Evolutionary conservation across 2,888 invertebrate genomes (phyloP), one percentile per base, ranked within the genome.

Genomic region (Aelia acuminata): DNA sequence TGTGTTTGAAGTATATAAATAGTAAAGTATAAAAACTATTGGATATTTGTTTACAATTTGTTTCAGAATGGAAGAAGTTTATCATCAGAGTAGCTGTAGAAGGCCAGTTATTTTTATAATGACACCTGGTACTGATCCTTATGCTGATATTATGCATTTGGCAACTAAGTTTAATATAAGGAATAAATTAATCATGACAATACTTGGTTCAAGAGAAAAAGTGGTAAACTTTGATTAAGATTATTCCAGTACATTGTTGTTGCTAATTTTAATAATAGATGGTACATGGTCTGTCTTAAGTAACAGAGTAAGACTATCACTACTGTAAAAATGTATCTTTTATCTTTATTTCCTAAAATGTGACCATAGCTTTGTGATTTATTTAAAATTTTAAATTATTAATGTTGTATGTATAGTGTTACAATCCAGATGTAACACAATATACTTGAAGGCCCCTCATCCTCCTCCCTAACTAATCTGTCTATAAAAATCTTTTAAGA

Each of bases 101-200:
- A 43, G 39, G 43, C 80, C 80, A 80, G 13, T 80, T 43, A 43
- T 80, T 80, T 43, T 80, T 43, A 43, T 80, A 80, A 43, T 43
- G 80, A 80, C 80, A 80, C 80, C 80, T 22, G 80, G 80, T 80
- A 43, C 43, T 43, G n/a, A 80, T 22, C 80, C 80, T 43, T 80
- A n/a, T 80, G 20, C 80, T 43, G 43, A 80, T 80, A 43, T 80
- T 43, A 80, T 80, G 80, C 22, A 80, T 43, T 80, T 80, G 31
- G 80, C 80, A 80, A 18, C 11, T 0, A 80, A 80, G 22, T 22
- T 11, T 43, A 43, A 43, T 18, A 80, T n/a, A 43, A 22, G n/a
- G 13, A 80, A 80, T 80, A 80, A 80, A 80, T 80, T 80, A 80
- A 11, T 80, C 39, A 80, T 35, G 22, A 11, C 43, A 43, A 11